A percentile compares a stretch with the other conserved stretches of the same genome.
These are phyloP conservation scores for Dolichotis patagonum DNA, from an alignment of 2,113 vertebrate species.

Conservation along the genomic window DNA sequence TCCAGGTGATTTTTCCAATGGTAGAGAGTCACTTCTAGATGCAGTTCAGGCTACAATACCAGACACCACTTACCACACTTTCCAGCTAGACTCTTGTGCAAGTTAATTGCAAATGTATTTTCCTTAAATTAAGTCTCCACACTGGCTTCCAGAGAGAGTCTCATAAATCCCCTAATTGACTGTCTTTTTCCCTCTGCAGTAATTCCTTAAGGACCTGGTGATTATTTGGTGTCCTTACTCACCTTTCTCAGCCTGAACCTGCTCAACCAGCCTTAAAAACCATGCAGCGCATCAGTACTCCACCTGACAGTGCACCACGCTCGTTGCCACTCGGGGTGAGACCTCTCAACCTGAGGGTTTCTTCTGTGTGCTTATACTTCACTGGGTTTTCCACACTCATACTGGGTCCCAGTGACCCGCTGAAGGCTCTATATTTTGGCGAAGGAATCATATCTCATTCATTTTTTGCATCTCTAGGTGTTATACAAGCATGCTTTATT, in stretches of 20 bases:
- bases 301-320: background rate
- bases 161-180: background rate
- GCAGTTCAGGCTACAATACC: background rate
- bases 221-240: background rate
- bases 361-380: background rate
- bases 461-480: background rate
- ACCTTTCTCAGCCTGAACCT: background rate
- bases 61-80: background rate
- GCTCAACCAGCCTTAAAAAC: background rate
- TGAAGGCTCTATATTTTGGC: background rate
- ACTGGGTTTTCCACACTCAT: background rate
- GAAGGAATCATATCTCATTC: background rate
- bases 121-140: background rate
- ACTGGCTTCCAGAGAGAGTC: background rate
- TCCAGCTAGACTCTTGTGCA: background rate
- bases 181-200: background rate
- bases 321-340: accelerated
- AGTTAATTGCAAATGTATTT: background rate
- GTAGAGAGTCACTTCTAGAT: background rate
- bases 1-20: background rate
- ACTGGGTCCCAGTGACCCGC: background rate
- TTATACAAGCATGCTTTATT: background rate
- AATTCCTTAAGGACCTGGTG: background rate
- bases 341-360: background rate
- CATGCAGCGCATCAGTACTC: no score